phyloP scores from a whole-genome alignment of 2,113 vertebrate species.

The Aspiorhynchus laticeps region DNA sequence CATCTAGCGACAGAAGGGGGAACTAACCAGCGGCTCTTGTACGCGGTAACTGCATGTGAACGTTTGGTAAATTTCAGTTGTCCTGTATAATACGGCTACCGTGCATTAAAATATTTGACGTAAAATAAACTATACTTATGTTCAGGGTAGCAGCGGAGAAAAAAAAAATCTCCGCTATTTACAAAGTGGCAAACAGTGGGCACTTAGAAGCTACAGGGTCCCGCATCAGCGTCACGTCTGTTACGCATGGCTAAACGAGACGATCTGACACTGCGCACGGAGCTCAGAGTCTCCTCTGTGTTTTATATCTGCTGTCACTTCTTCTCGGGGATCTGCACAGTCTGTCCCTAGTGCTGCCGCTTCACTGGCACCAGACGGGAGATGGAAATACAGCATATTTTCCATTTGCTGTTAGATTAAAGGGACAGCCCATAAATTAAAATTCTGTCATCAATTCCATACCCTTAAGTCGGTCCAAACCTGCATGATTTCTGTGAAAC shows the following conservation, averaged over 20 bases:
- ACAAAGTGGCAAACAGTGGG: neutral
- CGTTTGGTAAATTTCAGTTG: too few relatives aligned
- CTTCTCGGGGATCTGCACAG: neutral
- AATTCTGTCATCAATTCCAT: neutral
- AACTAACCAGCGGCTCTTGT: neutral
- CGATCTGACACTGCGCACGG: neutral
- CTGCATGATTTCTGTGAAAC: neutral
- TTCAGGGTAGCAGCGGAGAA: neutral
- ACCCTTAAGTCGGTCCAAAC: neutral
- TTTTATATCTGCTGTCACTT: constrained; percentile 12
- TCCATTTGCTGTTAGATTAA: neutral
- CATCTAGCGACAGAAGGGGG: neutral
- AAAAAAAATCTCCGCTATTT: neutral
- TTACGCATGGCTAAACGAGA: constrained; percentile 5
- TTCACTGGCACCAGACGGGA: neutral
- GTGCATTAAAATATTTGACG: neutral
- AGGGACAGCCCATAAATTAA: neutral
- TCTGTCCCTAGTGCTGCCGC: neutral
- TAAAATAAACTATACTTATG: neutral
- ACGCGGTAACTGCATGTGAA: neutral
- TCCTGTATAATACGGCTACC: neutral
- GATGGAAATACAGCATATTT: neutral
- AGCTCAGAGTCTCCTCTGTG: constrained; percentile 2
- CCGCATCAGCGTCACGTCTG: constrained; percentile 10
- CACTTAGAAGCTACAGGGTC: neutral